Percentiles rank a stretch among this genome's conserved stretches.
Conservation (phyloP, 2,797 vertebrate species). For the Dryobates pubescens region DNA sequence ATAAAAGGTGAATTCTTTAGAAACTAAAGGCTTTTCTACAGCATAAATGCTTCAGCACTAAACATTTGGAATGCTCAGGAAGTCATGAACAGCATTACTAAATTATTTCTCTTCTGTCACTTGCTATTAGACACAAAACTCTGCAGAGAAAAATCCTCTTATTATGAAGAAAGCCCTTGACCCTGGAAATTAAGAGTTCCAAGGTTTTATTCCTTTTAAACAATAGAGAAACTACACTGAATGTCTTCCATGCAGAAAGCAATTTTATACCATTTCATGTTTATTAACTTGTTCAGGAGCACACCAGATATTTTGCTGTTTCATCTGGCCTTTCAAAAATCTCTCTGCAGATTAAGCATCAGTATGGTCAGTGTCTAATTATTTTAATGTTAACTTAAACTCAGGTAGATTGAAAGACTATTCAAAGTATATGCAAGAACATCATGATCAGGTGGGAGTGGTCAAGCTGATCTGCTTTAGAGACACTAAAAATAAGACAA, state of each 20-base stretch:
- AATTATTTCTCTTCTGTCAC: neutral
- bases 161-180: neutral
- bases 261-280: neutral
- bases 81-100: neutral
- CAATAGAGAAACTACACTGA: neutral
- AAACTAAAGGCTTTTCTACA: neutral
- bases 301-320: neutral
- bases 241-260: neutral
- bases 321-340: no score
- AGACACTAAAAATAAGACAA: neutral
- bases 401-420: neutral
- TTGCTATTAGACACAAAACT: neutral
- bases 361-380: no score
- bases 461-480: neutral
- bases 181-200: neutral
- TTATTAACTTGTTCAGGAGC: slow-evolving; percentile 14
- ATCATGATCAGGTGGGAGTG: neutral
- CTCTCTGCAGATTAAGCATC: no score
- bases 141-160: neutral
- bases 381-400: no score
- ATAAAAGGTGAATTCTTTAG: slow-evolving; percentile 1
- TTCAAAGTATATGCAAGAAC: neutral
- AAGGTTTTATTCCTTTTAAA: neutral
- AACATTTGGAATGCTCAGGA: neutral
- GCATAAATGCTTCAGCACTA: neutral